These are phyloP conservation scores for Blastomussa wellsi DNA, from an alignment of 92 coral and sea anemone species.

Conservation along the genomic window DNA sequence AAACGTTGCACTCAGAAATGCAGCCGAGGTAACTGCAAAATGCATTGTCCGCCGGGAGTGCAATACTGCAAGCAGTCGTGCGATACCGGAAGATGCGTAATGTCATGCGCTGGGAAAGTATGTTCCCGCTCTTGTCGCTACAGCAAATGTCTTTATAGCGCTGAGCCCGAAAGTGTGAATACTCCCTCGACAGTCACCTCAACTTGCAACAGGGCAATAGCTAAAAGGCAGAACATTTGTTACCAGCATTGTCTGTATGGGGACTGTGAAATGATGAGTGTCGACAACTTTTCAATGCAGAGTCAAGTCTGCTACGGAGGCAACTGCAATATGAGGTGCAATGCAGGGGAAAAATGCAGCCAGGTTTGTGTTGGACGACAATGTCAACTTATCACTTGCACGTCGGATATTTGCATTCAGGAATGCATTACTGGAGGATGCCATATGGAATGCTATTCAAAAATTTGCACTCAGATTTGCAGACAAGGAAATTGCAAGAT, in stretches of 20 bases:
- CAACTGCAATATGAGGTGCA: conserved; percentile 72
- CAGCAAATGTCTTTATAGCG: conserved; percentile 56
- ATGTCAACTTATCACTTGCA: conserved; percentile 74
- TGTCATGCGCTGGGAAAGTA: conserved; percentile 71
- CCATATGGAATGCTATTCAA: conserved; percentile 82
- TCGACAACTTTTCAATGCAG: conserved; percentile 35
- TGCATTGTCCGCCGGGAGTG: conserved; percentile 79
- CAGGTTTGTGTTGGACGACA: conserved; percentile 82
- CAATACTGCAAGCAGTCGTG: conserved; percentile 73
- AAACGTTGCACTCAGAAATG: conserved; percentile 71
- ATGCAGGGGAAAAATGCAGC: conserved; percentile 62
- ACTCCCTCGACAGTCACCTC: conserved; percentile 31
- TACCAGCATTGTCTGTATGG: conserved; percentile 74
- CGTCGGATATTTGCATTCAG: conserved; percentile 77
- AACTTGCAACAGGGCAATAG: conserved; percentile 58
- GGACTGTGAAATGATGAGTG: conserved; percentile 60
- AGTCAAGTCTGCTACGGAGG: conserved; percentile 86
- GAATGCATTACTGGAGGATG: conserved; percentile 83
- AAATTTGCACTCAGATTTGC: conserved; percentile 78
- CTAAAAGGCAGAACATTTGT: conserved; percentile 47
- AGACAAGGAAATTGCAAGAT: conserved; percentile 76
- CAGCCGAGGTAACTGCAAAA: conserved; percentile 67
- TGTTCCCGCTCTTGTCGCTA: conserved; percentile 62
- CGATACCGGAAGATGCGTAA: conserved; percentile 61
- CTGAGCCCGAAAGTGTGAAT: conserved; percentile 13